A percentile compares a stretch with the other conserved stretches of the same genome.
These are phyloP conservation scores for Spongilla lacustris DNA, from an alignment of 37 sponge, comb jelly and placozoan genomes.

Conservation along the genomic window DNA sequence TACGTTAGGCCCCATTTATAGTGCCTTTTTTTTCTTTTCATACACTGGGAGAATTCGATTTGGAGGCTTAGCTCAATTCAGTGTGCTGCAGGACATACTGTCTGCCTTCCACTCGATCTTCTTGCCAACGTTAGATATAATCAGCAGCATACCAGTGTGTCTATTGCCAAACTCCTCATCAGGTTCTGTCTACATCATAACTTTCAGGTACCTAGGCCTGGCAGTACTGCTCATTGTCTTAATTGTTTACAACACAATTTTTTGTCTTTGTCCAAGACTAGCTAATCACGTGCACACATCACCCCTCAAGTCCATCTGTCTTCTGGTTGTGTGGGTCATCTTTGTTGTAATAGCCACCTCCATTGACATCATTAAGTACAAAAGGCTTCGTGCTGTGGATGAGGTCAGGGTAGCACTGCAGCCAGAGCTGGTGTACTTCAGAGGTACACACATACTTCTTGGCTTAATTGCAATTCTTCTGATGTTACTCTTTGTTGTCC, in stretches of 20 bases:
- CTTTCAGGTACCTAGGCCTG: background rate
- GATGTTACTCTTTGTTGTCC: background rate
- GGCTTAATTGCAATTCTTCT: background rate
- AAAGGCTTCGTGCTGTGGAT: background rate
- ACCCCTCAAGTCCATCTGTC: slow-evolving; percentile 15
- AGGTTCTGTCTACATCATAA: background rate
- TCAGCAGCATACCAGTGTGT: slow-evolving; percentile 17
- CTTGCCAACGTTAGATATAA: background rate
- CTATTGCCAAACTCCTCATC: background rate
- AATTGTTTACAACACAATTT: background rate
- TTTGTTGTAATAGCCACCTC: background rate
- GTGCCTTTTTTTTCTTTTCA: slow-evolving; percentile 3
- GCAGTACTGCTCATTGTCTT: background rate
- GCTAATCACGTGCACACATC: background rate
- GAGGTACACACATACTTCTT: background rate
- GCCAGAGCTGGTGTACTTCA: slow-evolving; percentile 2
- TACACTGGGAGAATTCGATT: background rate
- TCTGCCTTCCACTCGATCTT: background rate
- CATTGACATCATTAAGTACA: background rate
- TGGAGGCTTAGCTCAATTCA: background rate
- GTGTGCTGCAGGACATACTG: background rate
- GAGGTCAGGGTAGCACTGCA: background rate
- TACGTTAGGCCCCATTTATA: slow-evolving; percentile 8
- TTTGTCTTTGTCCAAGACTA: background rate
- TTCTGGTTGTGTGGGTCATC: background rate